Percentiles rank a stretch among this genome's conserved stretches.
phyloP scores from a whole-genome alignment of 2,113 vertebrate genomes.

The Tamias sibiricus region DNA sequence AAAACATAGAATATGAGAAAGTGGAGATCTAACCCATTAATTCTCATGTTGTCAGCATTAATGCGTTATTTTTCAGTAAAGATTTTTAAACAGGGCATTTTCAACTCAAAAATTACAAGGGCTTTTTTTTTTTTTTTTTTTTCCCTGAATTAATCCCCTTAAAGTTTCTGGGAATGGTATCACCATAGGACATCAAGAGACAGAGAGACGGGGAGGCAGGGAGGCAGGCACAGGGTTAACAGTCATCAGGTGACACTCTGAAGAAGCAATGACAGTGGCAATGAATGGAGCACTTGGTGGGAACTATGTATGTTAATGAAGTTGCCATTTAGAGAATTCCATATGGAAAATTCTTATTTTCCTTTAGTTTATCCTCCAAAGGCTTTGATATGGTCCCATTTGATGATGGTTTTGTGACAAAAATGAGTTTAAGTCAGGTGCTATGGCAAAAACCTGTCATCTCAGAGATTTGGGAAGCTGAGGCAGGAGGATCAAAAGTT shows the following conservation, averaged over 20 bases:
- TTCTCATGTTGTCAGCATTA: neutral
- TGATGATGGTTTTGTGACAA: neutral
- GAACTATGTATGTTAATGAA: neutral
- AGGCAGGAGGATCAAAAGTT: too few relatives aligned
- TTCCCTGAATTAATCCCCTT: neutral
- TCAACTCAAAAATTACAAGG: neutral
- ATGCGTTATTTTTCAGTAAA: neutral
- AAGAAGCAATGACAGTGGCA: neutral
- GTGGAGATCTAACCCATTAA: neutral
- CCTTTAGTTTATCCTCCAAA: neutral
- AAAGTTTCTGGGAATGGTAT: neutral
- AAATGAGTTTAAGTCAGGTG: too few relatives aligned
- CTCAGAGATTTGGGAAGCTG: too few relatives aligned
- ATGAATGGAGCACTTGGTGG: neutral
- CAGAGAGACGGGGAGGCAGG: neutral
- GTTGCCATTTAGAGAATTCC: neutral
- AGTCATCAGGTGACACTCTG: neutral
- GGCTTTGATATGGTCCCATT: neutral
- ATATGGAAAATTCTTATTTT: slow-evolving; percentile 7
- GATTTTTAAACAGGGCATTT: neutral
- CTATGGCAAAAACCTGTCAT: too few relatives aligned
- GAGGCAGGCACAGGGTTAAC: neutral
- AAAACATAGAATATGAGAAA: neutral
- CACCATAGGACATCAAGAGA: neutral
- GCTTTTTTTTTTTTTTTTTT: neutral